Evolutionary conservation across 2,797 vertebrate genomes (phyloP), one percentile per base, ranked within the genome.

Genomic region (Anguilla anguilla): DNA sequence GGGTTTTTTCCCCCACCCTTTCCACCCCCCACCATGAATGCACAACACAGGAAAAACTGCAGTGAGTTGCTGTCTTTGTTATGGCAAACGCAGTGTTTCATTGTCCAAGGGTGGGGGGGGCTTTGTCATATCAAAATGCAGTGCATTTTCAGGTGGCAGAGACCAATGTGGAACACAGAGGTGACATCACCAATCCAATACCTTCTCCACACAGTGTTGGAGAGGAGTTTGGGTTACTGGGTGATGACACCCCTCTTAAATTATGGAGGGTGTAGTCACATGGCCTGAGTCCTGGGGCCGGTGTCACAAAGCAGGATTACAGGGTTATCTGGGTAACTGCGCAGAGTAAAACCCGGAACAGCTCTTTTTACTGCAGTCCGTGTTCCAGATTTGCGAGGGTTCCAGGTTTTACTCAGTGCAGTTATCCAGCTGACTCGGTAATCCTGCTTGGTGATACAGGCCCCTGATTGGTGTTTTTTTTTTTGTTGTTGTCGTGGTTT

Each of bases 401-500:
- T 64, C 19, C 22, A 25, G 59, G 59, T 64, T 64, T 64, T 25
- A 64, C 22, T 64, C 3, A 22, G 59, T 22, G 51, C 0, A 53
- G 5, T 53, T 9, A 53, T 13, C 51, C 51, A 53, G 51, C 11
- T 19, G 25, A 64, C 57, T 59, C 19, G 15, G 19, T 59, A 59
- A 59, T 59, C 57, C 57, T 59, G 19, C 13, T 59, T 13, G 13
- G 57, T 59, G 57, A 59, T 19, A 59, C 43, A 3, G 2, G 15
- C 31, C 3, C 1, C 59, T 83, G 61, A 67, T 17, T 46, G 85
- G 83, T 87, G 74, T 90, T 89, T 84, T 87, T 88, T 88, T 86
- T 87, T 43, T 46, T 46, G 43, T 46, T 0, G 43, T 46, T 90
- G 83, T 91, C 11, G 79, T 82, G 79, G 74, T 46, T 79, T 79